Evolutionary conservation across 2,888 invertebrate genomes (phyloP).

Genomic region (Cataglyphis cursor): DNA sequence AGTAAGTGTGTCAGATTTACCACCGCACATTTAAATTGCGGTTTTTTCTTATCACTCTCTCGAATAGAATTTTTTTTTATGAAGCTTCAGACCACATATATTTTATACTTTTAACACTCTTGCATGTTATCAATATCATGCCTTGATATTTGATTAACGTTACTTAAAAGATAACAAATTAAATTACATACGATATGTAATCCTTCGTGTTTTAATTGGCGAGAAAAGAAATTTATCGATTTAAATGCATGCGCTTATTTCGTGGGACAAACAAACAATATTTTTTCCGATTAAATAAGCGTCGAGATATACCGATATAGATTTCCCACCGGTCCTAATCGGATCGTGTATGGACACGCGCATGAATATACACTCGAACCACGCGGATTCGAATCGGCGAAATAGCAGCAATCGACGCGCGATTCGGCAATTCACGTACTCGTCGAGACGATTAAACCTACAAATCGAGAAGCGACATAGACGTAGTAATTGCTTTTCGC

Average conservation of each 20-base stretch:
- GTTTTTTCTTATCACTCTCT: neutral
- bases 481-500: constrained; percentile 76
- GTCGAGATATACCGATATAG: neutral
- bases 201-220: neutral
- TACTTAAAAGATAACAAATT: neutral
- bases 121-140: neutral
- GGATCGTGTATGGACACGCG: constrained; percentile 12
- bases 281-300: constrained; percentile 32
- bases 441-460: constrained; percentile 67
- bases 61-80: neutral
- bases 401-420: constrained; percentile 63
- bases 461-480: constrained; percentile 64
- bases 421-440: constrained; percentile 64
- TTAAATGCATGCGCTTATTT: neutral
- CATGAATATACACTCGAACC: constrained; percentile 13
- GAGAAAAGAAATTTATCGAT: neutral
- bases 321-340: constrained; percentile 30
- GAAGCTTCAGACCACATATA: neutral
- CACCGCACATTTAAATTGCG: neutral
- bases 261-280: neutral
- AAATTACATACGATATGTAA: neutral
- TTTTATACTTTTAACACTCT: constrained; percentile 1
- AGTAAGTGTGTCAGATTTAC: neutral
- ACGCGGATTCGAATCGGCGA: constrained; percentile 60
- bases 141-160: neutral